phyloP scores from a whole-genome alignment of 2,797 vertebrate species.

The Hydrolagus colliei region DNA sequence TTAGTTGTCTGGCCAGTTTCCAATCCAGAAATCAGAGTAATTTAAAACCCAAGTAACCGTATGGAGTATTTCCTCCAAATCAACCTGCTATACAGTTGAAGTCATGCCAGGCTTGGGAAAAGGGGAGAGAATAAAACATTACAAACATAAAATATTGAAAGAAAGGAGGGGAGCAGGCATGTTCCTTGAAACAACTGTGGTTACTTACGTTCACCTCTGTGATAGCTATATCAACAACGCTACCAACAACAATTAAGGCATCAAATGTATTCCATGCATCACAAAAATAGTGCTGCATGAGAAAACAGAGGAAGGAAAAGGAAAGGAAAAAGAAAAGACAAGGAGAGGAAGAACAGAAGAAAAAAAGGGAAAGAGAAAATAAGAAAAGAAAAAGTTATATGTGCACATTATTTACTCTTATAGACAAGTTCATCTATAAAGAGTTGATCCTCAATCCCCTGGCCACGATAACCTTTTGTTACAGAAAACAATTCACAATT shows the following conservation, averaged over 20 bases:
- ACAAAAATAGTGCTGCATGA: conserved; percentile 99
- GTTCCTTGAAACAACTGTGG: conserved; percentile 66
- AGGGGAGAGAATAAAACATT: conserved; percentile 55
- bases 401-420: conserved; percentile 58
- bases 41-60: conserved; percentile 20
- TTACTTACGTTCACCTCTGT: conserved; percentile 99
- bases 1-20: background rate
- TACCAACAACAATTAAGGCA: conserved; percentile 99
- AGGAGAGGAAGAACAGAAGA: conserved; percentile 49
- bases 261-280: conserved; percentile 99
- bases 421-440: conserved; percentile 21
- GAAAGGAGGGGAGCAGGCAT: conserved; percentile 62
- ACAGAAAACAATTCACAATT: background rate
- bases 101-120: conserved; percentile 70
- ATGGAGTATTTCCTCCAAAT: conserved; percentile 36
- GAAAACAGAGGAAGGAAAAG: conserved; percentile 64
- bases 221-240: conserved; percentile 99
- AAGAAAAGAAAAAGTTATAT: conserved; percentile 68
- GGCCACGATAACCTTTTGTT: conserved; percentile 4
- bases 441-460: conserved; percentile 10
- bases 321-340: conserved; percentile 45
- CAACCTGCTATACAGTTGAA: conserved; percentile 77
- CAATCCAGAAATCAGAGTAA: conserved; percentile 12
- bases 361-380: conserved; percentile 50
- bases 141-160: conserved; percentile 41